Base-by-base conservation (phyloP, 2,113 vertebrate genomes). In the Spheniscus mendiculus region DNA sequence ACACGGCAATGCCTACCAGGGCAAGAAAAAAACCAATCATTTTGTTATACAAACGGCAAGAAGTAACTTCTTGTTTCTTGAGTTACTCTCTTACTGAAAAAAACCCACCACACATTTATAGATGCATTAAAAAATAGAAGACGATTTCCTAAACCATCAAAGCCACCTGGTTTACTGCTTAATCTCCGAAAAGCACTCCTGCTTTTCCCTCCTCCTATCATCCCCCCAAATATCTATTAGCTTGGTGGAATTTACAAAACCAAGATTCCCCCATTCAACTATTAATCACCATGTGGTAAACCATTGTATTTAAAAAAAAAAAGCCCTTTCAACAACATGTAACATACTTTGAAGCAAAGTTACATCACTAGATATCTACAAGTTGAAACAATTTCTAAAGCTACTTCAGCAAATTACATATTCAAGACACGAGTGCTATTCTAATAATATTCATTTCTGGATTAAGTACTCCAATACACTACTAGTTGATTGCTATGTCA, bases 11-110 rank as follows among this genome's bases (percentile, higher is more conserved):
- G 30, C 13, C 30, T 62, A 58, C 3, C 4, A 22, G 6, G 12
- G 63, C 2, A n/a, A 34, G 12, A 26, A 67, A 58, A 61, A 26
- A 50, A 3, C 1, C 2, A 2, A 67, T 16, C 1, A 15, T 61
- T 83, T 67, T 55, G 11, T 86, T 73, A 36, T 2, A 45, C 42
- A 96, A 92, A 36, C 7, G 4, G n/a, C 19, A 92, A 83, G 23
- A 85, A 96, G 27, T 40, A 69, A 47, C 38, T 70, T 47, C 10
- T 14, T 59, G 12, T 34, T 78, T 65, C 80, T 49, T n/a, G 11
- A 93, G 44, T 53, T 26, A 58, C 34, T 7, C 15, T 45, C n/a
- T 16, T 47, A 85, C 7, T 16, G 47, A 50, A 72, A 22, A 22
- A 25, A 95, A 42, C 6, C 40, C 42, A 42, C 42, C 42, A 81